These are phyloP conservation scores for Metopolophium dirhodum DNA, from an alignment of 1,140 invertebrate species.

Conservation along the genomic window DNA sequence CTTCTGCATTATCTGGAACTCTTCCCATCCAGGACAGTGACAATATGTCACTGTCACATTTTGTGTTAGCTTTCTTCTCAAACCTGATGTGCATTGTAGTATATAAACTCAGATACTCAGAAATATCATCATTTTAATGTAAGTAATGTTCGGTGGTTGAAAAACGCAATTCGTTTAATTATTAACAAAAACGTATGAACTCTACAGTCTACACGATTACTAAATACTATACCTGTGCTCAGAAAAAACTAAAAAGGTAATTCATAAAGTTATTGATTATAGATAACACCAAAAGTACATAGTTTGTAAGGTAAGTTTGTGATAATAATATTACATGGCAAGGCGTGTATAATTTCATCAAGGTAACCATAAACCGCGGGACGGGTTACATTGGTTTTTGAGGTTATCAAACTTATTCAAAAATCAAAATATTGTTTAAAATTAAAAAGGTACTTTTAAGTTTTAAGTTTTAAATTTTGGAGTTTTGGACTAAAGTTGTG, in stretches of 20 bases:
- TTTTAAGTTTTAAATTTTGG: too few species aligned
- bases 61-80: slow-evolving; percentile 88
- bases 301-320: background rate
- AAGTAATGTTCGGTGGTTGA: background rate
- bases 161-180: background rate
- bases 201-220: background rate
- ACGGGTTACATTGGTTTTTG: background rate
- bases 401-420: background rate
- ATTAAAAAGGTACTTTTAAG: background rate
- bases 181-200: background rate
- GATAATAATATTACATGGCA: background rate
- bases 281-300: background rate
- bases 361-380: background rate
- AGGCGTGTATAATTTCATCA: too few species aligned
- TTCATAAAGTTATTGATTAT: slow-evolving; percentile 36
- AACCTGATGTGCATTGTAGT: slow-evolving; percentile 84
- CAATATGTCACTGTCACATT: slow-evolving; percentile 93
- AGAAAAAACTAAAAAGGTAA: background rate
- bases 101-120: background rate
- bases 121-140: background rate
- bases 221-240: background rate
- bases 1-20: slow-evolving; percentile 80
- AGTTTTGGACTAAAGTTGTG: too few species aligned
- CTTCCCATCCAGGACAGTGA: slow-evolving; percentile 98
- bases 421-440: background rate